Conservation (phyloP, 2,113 vertebrate genomes). For the Anguilla rostrata region DNA sequence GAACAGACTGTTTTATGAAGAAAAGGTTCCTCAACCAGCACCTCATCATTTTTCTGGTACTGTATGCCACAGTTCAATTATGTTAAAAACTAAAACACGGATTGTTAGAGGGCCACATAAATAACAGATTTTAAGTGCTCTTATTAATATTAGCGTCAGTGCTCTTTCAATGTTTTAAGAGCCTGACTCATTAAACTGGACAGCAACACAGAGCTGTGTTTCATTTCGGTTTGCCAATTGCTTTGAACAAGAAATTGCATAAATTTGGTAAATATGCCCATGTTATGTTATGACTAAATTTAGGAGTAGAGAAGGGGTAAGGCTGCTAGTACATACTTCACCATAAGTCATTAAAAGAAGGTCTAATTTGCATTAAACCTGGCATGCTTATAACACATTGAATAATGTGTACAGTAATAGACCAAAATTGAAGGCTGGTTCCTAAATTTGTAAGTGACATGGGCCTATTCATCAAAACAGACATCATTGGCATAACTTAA, state of each 20-base stretch:
- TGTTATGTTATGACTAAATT: background rate
- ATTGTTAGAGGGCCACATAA: slow-evolving; percentile 10
- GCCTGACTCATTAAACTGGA: background rate
- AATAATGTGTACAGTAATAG: background rate
- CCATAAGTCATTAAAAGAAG: background rate
- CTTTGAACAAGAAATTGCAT: background rate
- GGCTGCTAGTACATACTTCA: background rate
- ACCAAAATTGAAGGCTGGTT: background rate
- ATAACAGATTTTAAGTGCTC: background rate
- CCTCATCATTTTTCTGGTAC: background rate
- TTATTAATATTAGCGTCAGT: background rate
- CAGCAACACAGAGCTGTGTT: background rate
- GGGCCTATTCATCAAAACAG: background rate
- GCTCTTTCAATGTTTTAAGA: background rate
- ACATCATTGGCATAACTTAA: background rate
- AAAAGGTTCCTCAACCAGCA: background rate
- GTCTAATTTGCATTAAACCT: background rate
- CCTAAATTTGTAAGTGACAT: background rate
- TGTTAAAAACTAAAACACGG: background rate
- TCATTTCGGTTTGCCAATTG: background rate
- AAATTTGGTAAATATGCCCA: background rate
- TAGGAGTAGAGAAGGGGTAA: background rate
- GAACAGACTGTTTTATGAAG: slow-evolving; percentile 9
- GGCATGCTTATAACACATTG: background rate
- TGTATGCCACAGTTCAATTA: background rate